phyloP scores from a whole-genome alignment of 2,888 invertebrate genomes.

The Isotomurus palustris region DNA sequence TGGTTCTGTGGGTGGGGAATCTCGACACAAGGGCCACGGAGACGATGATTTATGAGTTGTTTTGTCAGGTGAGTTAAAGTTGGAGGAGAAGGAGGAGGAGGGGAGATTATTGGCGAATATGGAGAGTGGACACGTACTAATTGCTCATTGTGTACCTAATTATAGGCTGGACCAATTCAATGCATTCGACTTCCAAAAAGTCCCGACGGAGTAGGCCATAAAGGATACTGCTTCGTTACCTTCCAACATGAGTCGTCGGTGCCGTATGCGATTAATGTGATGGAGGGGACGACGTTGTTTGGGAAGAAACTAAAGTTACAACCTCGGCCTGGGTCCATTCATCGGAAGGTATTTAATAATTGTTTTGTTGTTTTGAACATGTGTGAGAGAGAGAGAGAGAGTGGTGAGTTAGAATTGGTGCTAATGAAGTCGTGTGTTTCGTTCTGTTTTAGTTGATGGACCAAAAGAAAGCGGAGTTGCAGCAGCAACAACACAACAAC shows the following conservation, averaged over 20 bases:
- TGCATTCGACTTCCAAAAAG: slow-evolving; percentile 45
- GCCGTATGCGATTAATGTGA: slow-evolving; percentile 44
- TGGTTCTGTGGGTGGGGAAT: slow-evolving; percentile 33
- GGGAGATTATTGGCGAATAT: neutral
- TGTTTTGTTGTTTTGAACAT: slow-evolving; percentile 1
- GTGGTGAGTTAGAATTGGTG: too few relatives aligned
- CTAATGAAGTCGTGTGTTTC: neutral
- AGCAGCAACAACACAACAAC: too few relatives aligned
- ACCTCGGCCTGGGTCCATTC: slow-evolving; percentile 45
- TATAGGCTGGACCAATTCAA: slow-evolving; percentile 46
- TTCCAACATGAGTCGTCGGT: slow-evolving; percentile 33
- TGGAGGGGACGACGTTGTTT: slow-evolving; percentile 45
- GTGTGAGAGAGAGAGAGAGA: neutral
- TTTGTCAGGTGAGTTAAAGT: slow-evolving; percentile 38
- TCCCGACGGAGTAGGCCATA: slow-evolving; percentile 43
- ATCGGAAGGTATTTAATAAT: slow-evolving; percentile 38
- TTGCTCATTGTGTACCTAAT: neutral
- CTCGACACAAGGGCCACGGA: slow-evolving; percentile 45
- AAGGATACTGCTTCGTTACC: slow-evolving; percentile 41
- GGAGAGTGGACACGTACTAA: neutral
- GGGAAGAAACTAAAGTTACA: slow-evolving; percentile 44
- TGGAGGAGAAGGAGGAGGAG: neutral
- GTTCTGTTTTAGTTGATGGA: slow-evolving; percentile 41
- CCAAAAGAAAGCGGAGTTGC: slow-evolving; percentile 41
- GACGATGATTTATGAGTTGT: slow-evolving; percentile 45